A percentile compares a stretch with the other conserved stretches of the same genome.
These are phyloP conservation scores for Drosophila willistoni DNA, from an alignment of 1,140 invertebrate species.

Conservation along the genomic window DNA sequence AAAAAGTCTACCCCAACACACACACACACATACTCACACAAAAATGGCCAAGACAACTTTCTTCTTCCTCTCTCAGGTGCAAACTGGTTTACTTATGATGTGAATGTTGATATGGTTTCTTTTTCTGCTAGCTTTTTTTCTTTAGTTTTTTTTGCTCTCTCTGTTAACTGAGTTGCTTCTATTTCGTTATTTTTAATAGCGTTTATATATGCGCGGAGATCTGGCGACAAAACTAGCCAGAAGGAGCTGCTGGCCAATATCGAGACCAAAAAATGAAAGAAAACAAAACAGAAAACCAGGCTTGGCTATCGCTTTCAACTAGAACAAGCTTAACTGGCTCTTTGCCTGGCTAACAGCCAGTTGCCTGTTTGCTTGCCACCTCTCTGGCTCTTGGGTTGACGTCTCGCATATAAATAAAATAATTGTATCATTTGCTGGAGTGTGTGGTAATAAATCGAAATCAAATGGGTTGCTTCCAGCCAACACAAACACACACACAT, in stretches of 20 bases:
- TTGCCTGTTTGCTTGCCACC: neutral
- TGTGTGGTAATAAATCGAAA: conserved; percentile 80
- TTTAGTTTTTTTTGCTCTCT: conserved; percentile 40
- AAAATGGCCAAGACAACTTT: conserved; percentile 82
- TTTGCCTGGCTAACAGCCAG: conserved; percentile 20
- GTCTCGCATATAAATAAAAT: conserved; percentile 62
- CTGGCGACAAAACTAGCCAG: conserved; percentile 49
- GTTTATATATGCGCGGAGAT: conserved; percentile 24
- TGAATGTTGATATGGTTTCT: conserved; percentile 81
- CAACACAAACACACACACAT: conserved; percentile 31
- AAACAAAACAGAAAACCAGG: conserved; percentile 1
- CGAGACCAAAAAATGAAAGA: neutral
- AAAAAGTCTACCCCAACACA: conserved; percentile 59
- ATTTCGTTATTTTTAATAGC: conserved; percentile 67
- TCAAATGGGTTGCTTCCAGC: conserved; percentile 58
- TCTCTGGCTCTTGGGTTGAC: conserved; percentile 15
- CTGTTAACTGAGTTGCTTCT: conserved; percentile 49
- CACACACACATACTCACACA: conserved; percentile 41
- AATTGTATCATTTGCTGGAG: conserved; percentile 73
- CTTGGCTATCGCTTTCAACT: conserved; percentile 76
- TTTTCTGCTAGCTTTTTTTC: conserved; percentile 57
- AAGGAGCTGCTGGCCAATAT: conserved; percentile 20
- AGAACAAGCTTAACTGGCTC: conserved; percentile 76
- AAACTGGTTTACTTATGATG: conserved; percentile 82
- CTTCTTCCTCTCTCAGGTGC: conserved; percentile 81